Base-by-base conservation (phyloP, 2,113 vertebrate species). In the Menura novaehollandiae region DNA sequence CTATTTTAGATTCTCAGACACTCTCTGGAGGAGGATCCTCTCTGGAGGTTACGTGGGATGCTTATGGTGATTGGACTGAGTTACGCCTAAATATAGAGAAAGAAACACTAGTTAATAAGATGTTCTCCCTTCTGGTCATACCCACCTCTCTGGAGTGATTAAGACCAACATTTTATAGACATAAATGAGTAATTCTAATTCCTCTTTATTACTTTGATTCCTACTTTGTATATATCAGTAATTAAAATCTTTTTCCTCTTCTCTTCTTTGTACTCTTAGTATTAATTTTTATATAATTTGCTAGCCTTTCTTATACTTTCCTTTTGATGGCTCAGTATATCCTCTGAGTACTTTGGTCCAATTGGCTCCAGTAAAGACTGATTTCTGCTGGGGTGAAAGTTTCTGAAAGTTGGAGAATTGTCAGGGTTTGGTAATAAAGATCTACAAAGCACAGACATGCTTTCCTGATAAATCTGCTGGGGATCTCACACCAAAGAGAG, bases 151-250 rank as follows among this genome's bases (percentile, higher is more conserved):
- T 92, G 56, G 55, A 74, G 59, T 83, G 47, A 91, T 84, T 53
- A 92, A 91, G n/a, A 80, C 33, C 21, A 90, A 71, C 15, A 74
- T 60, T 84, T 89, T 74, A 55, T 23, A 81, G 37, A 39, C 49
- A 87, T 56, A 87, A 95, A 68, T 91, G 56, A 91, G 32, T 52
- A 85, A 82, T 89, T 94, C 49, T 78, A 85, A 71, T 82, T 95
- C 64, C 7, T 47, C 35, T 71, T 89, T 87, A 94, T 93, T 91
- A 94, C 52, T 81, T 84, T 49, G 58, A 56, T n/a, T 95, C 22
- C 41, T 87, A 27, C 27, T 52, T 66, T 51, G 23, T 39, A 64
- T 76, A 39, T 85, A 92, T 91, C 88, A 83, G 79, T 89, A 96
- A 93, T 91, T 85, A 81, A 92, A 94, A 93, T 92, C 71, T 56